phyloP scores from a whole-genome alignment of 2,888 invertebrate genomes.

The Lasioglossum marginatum region DNA sequence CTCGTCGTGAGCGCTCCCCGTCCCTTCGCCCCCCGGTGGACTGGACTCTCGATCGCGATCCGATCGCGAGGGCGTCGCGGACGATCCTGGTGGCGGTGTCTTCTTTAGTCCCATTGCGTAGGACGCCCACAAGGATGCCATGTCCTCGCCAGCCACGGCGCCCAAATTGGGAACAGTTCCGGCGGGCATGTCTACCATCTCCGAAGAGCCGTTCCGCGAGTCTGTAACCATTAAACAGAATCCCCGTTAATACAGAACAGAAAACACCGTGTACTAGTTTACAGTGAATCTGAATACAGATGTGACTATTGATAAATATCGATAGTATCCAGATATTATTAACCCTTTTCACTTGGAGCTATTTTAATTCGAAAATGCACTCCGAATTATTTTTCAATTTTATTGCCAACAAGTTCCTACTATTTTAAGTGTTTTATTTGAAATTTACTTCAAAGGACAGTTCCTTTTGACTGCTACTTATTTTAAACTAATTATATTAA shows the following conservation, averaged over 20 bases:
- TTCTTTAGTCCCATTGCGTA: slow-evolving; percentile 91
- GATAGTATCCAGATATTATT: neutral
- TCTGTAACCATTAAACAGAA: slow-evolving; percentile 68
- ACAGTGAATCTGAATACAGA: neutral
- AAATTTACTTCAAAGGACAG: no score
- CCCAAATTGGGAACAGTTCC: slow-evolving; percentile 85
- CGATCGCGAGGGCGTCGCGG: slow-evolving; percentile 82
- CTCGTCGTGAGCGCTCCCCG: slow-evolving; percentile 92
- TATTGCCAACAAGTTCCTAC: no score
- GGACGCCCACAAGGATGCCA: slow-evolving; percentile 94
- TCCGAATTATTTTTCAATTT: no score
- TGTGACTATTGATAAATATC: neutral
- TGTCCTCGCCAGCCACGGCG: slow-evolving; percentile 87
- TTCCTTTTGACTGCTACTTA: no score
- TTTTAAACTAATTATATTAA: no score
- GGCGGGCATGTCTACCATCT: slow-evolving; percentile 79
- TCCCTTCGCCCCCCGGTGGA: slow-evolving; percentile 87
- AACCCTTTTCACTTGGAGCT: no score
- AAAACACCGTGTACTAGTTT: neutral
- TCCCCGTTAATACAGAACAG: neutral
- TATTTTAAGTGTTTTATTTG: no score
- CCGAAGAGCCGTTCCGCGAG: slow-evolving; percentile 83
- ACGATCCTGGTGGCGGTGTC: slow-evolving; percentile 81
- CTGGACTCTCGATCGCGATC: slow-evolving; percentile 88
- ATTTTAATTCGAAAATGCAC: no score